Base-by-base conservation (phyloP, 2,113 vertebrate species). In the Phaethon lepturus region DNA sequence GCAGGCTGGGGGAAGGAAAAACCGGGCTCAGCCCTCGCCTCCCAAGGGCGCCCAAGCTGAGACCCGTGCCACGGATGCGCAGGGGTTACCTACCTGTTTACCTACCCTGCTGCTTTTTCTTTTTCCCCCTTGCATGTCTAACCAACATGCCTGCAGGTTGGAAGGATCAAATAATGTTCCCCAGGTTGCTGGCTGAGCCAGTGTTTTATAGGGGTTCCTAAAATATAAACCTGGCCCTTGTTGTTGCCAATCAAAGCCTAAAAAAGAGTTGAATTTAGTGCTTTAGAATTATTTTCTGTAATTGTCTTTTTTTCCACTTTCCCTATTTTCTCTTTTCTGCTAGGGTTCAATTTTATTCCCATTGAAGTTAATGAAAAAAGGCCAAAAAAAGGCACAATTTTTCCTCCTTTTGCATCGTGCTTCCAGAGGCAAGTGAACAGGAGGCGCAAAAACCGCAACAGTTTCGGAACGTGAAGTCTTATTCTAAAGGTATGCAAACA, bases 301-400 rank as follows among this genome's bases (percentile, higher is more conserved):
- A 28, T 55, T 69, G 6, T 1, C 4, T 35, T 87, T 47, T 0
- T 7, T 1, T 0, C 2, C 7, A 25, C 8, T 63, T 67, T 42
- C 6, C 19, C 9, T 40, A 7, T 49, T 62, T 74, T 72, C 9
- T 75, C 7, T 91, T 88, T 85, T 81, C 35, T 29, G 3, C 10
- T 38, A 58, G 5, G 7, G 16, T 74, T 90, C 12, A 24, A 18
- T n/a, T 38, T 44, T 88, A 29, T 76, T 77, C 35, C 23, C 12
- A 16, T 17, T 64, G 40, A 93, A 80, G 71, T 73, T 19, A 91
- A 67, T 17, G 18, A 38, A 38, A 38, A 38, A 38, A 38, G 38
- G 38, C 10, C 2, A 25, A 4, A 10, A 44, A 62, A 63, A 26
- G 4, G 3, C 9, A 55, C 13, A 64, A 0, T 58, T 58, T 79